Percentiles rank a stretch among this genome's conserved stretches.
phyloP scores from a whole-genome alignment of 2,113 vertebrate genomes.

The Crypturellus undulatus region DNA sequence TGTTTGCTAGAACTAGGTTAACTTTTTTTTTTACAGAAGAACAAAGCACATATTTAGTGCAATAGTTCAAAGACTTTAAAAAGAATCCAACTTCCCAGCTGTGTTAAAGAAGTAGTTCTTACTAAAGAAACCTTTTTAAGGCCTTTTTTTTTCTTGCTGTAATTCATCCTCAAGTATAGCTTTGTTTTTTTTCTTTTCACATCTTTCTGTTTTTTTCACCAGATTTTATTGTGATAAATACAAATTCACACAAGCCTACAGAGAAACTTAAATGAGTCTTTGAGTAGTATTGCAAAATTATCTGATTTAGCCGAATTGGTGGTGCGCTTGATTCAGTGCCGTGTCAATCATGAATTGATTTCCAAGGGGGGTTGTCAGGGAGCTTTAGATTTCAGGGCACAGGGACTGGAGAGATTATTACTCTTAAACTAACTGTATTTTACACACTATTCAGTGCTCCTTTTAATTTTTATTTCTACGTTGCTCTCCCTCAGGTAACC shows the following conservation, averaged over 20 bases:
- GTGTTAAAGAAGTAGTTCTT: neutral
- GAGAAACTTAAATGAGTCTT: neutral
- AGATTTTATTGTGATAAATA: neutral
- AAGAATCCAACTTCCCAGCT: neutral
- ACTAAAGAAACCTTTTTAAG: neutral
- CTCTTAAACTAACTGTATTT: neutral
- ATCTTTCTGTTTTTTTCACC: neutral
- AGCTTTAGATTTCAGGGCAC: neutral
- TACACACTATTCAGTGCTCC: neutral
- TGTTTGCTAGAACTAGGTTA: neutral
- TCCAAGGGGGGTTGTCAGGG: neutral
- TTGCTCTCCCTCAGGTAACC: conserved; percentile 84
- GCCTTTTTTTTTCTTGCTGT: neutral
- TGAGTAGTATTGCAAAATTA: neutral
- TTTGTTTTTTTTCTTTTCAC: neutral
- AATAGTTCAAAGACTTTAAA: neutral
- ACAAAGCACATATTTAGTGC: neutral
- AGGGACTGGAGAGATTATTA: neutral
- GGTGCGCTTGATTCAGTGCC: neutral
- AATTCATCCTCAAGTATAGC: neutral
- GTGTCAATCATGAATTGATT: neutral
- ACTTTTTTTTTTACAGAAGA: neutral
- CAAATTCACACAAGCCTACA: neutral
- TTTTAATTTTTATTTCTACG: conserved; percentile 7
- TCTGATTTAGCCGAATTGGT: neutral